phyloP scores from a whole-genome alignment of 2,888 invertebrate species.

The Colletes collaris region DNA sequence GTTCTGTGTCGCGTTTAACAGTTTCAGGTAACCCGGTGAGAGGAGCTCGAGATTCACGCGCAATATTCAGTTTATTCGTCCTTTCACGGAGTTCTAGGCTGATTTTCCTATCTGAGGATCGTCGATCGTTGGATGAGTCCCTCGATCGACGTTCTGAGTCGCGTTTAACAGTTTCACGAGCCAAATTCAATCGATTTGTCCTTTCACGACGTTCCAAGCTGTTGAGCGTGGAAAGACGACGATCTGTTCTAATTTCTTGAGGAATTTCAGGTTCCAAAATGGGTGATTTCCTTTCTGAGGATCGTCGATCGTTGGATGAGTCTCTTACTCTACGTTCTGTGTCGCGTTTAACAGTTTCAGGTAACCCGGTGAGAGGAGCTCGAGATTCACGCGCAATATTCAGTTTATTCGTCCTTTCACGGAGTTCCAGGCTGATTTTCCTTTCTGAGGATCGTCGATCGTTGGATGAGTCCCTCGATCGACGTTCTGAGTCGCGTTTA shows the following conservation, averaged over 20 bases:
- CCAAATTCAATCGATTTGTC: no score
- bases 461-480: background rate
- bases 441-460: background rate
- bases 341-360: background rate
- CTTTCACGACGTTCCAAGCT: no score
- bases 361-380: background rate
- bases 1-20: background rate
- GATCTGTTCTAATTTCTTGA: conserved; percentile 7
- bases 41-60: background rate
- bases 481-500: background rate
- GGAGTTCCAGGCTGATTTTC: no score
- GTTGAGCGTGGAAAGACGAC: background rate
- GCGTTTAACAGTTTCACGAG: background rate
- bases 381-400: no score
- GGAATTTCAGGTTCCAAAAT: background rate
- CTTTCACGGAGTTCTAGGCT: no score
- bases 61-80: background rate
- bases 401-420: background rate
- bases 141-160: background rate
- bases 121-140: background rate
- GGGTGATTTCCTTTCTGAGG: background rate
- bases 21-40: background rate
- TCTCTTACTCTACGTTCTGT: background rate
- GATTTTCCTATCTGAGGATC: background rate
- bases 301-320: background rate